Evolutionary conservation across 2,113 vertebrate genomes (phyloP).

Genomic region (Lates calcarifer): DNA sequence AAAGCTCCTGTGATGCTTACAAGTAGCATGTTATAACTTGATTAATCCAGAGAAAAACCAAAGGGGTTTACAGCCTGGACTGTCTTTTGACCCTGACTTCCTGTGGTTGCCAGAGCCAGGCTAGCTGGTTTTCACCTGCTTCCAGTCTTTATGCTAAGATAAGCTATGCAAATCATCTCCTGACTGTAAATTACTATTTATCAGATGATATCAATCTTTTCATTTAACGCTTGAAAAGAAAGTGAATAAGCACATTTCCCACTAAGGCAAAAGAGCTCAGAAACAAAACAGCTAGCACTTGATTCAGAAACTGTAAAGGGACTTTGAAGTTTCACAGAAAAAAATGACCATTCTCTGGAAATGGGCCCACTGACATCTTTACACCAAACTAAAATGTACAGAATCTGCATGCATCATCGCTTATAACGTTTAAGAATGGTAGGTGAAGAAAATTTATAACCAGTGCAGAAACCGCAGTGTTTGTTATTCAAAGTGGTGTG

Average conservation of each 20-base stretch:
- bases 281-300: too few species aligned
- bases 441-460: background rate
- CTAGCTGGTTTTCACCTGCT: background rate
- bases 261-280: background rate
- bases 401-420: slow-evolving; percentile 51
- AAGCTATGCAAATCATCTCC: background rate
- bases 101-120: background rate
- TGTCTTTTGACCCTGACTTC: background rate
- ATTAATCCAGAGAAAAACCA: background rate
- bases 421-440: slow-evolving; percentile 7
- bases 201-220: background rate
- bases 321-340: background rate
- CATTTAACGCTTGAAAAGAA: background rate
- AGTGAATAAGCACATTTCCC: background rate
- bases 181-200: background rate
- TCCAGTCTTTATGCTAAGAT: background rate
- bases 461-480: background rate
- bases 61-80: background rate
- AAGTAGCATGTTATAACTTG: background rate
- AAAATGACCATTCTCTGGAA: background rate
- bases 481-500: background rate
- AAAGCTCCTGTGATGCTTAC: background rate
- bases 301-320: background rate
- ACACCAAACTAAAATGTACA: slow-evolving; percentile 47
- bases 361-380: background rate